Conservation (phyloP, 2,113 vertebrate genomes). For the Emberiza fucata region DNA sequence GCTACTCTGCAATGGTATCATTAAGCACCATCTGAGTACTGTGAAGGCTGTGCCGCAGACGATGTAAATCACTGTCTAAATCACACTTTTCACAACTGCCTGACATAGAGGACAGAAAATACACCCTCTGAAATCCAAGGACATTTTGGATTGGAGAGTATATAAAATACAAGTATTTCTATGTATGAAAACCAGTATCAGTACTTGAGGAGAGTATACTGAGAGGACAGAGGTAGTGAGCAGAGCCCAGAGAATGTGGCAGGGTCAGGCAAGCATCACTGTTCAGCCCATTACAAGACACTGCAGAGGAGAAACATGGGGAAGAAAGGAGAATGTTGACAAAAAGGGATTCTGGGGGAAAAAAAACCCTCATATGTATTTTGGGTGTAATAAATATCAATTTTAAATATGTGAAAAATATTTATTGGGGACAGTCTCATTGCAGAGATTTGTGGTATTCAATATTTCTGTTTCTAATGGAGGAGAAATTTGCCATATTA, state of each 20-base stretch:
- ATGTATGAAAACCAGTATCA: neutral
- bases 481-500: neutral
- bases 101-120: neutral
- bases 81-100: neutral
- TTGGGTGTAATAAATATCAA: neutral
- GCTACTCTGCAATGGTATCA: neutral
- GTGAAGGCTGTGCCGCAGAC: neutral
- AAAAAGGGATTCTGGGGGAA: neutral
- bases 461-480: neutral
- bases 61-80: neutral
- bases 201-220: neutral
- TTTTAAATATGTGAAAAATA: neutral
- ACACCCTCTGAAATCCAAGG: neutral
- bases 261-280: neutral
- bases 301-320: neutral
- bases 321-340: fast-evolving
- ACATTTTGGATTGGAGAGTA: neutral
- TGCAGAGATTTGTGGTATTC: neutral
- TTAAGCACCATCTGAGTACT: conserved; percentile 21
- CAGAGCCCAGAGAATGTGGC: neutral
- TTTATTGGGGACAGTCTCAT: neutral
- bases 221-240: neutral
- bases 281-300: neutral
- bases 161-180: neutral
- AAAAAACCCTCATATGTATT: neutral